Conservation (phyloP, 2,888 invertebrate species). For the Trichopria drosophilae region DNA sequence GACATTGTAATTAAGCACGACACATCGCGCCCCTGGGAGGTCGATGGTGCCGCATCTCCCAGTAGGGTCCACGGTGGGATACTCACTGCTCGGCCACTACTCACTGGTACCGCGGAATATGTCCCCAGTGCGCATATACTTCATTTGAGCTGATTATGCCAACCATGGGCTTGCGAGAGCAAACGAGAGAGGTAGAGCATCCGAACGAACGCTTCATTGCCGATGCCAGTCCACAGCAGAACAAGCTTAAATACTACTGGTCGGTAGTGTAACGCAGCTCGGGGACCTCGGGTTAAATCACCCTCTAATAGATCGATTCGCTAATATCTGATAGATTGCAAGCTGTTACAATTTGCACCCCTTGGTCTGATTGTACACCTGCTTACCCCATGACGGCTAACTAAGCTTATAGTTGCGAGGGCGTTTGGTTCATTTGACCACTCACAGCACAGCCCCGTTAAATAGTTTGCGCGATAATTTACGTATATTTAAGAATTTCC, state of each 20-base stretch:
- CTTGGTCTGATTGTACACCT: too few species aligned
- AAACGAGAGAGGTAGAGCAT: neutral
- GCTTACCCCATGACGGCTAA: too few species aligned
- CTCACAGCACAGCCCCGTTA: too few species aligned
- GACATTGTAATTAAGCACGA: slow-evolving; percentile 58
- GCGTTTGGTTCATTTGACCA: too few species aligned
- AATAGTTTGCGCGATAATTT: too few species aligned
- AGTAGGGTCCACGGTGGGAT: neutral
- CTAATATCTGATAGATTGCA: slow-evolving; percentile 51
- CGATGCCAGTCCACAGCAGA: neutral
- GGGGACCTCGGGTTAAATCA: slow-evolving; percentile 48
- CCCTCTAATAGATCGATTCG: slow-evolving; percentile 49
- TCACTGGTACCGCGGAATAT: slow-evolving; percentile 35
- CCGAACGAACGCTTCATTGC: neutral
- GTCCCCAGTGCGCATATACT: slow-evolving; percentile 47
- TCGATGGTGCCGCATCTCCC: slow-evolving; percentile 15
- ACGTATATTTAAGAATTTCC: too few species aligned
- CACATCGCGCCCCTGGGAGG: slow-evolving; percentile 56
- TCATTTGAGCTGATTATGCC: slow-evolving; percentile 53
- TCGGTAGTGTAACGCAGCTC: too few species aligned
- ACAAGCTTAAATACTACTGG: too few species aligned
- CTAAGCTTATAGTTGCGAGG: too few species aligned
- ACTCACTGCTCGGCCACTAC: neutral
- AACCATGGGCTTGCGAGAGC: slow-evolving; percentile 23
- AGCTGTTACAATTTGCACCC: slow-evolving; percentile 27